Conservation (phyloP, 2,797 vertebrate genomes). For the Neoniphon sammara region DNA sequence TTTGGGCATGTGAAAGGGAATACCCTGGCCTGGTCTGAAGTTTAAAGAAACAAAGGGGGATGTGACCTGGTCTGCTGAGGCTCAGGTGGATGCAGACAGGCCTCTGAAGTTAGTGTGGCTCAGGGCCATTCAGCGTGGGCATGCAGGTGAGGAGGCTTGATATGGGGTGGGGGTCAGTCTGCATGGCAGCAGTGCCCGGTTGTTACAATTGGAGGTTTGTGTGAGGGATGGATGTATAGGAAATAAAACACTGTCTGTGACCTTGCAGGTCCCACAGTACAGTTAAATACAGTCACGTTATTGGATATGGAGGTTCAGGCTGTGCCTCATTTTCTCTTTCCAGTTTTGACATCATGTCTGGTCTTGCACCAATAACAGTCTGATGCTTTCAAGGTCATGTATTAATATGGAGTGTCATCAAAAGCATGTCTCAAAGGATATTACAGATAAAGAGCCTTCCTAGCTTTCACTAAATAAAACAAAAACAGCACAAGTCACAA, state of each 20-base stretch:
- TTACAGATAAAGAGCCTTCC: too few relatives aligned
- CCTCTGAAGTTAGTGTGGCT: slow-evolving; percentile 34
- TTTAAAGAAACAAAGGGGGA: slow-evolving; percentile 49
- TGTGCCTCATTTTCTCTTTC: neutral
- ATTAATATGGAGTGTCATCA: too few relatives aligned
- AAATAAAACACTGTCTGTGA: slow-evolving; percentile 26
- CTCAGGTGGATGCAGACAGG: slow-evolving; percentile 30
- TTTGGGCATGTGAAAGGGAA: slow-evolving; percentile 55
- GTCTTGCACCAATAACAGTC: neutral
- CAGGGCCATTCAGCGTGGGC: slow-evolving; percentile 31
- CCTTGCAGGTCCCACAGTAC: slow-evolving; percentile 13
- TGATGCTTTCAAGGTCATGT: neutral
- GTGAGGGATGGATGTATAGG: slow-evolving; percentile 11
- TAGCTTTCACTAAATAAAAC: too few relatives aligned
- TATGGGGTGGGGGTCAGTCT: neutral
- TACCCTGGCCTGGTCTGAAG: slow-evolving; percentile 44
- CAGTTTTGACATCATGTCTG: neutral
- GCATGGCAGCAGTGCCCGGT: slow-evolving; percentile 22
- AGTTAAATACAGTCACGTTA: slow-evolving; percentile 9
- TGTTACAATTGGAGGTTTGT: slow-evolving; percentile 51
- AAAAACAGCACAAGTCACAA: too few relatives aligned
- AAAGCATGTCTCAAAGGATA: too few relatives aligned
- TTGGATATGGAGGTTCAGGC: neutral
- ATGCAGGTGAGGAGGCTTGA: slow-evolving; percentile 16
- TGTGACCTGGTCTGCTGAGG: slow-evolving; percentile 30